Conservation (phyloP, 2,797 vertebrate genomes). For the Falco biarmicus region DNA sequence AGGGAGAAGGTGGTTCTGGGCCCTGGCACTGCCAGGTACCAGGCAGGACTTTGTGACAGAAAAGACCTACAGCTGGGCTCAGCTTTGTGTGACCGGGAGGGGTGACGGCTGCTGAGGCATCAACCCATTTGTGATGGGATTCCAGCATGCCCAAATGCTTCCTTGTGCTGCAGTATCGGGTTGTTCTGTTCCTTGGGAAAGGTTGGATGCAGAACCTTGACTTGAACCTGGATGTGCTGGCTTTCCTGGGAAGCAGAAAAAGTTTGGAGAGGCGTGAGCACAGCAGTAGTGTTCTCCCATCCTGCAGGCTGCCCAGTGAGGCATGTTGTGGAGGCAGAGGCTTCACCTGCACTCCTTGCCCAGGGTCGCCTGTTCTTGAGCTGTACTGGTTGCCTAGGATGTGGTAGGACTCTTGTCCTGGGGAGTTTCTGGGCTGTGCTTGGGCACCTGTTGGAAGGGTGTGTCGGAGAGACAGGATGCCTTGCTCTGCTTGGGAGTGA, state of each 20-base stretch:
- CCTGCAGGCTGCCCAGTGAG: fast-evolving
- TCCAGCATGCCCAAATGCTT: neutral
- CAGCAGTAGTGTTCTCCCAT: fast-evolving
- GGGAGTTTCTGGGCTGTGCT: neutral
- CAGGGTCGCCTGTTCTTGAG: neutral
- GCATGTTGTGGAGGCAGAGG: neutral
- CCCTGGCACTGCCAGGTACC: neutral
- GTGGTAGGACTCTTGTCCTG: neutral
- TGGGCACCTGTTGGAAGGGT: neutral
- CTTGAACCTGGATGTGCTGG: neutral
- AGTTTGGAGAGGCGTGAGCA: fast-evolving
- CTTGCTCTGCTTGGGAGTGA: neutral
- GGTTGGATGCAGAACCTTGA: neutral
- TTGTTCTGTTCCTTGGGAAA: neutral
- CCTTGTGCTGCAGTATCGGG: neutral
- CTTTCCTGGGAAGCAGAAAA: neutral
- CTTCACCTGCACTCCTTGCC: neutral
- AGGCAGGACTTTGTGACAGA: neutral
- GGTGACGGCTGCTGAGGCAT: neutral
- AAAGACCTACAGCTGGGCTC: neutral
- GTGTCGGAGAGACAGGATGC: neutral
- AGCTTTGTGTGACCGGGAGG: fast-evolving
- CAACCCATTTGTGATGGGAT: neutral
- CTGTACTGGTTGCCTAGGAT: fast-evolving
- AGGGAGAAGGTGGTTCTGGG: neutral